phyloP scores from a whole-genome alignment of 1,140 invertebrate genomes.

The Zaprionus camerounensis region DNA sequence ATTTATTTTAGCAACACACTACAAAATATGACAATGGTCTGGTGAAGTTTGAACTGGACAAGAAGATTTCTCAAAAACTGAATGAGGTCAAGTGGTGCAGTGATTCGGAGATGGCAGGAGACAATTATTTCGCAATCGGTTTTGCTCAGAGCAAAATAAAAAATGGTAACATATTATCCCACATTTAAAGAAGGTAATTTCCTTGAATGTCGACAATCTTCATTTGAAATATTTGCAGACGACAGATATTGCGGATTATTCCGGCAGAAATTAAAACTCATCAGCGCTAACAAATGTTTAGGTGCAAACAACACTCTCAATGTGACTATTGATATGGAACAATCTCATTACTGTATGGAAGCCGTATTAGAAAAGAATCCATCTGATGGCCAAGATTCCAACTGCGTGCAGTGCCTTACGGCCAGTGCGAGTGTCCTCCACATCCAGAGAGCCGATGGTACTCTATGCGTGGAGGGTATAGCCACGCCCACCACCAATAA shows the following conservation, averaged over 20 bases:
- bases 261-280: background rate
- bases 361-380: background rate
- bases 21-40: background rate
- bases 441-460: conserved; percentile 1
- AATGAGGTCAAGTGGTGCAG: background rate
- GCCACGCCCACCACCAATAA: conserved; percentile 46
- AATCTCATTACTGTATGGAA: conserved; percentile 8
- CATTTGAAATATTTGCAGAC: background rate
- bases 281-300: background rate
- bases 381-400: rapidly evolving
- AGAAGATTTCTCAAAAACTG: background rate
- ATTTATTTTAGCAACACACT: background rate
- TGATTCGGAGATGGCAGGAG: background rate
- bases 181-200: background rate
- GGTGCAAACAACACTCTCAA: background rate
- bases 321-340: background rate
- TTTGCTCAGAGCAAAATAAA: background rate
- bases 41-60: background rate
- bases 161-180: background rate
- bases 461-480: conserved; percentile 33
- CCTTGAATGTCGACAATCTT: background rate
- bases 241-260: background rate
- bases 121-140: background rate
- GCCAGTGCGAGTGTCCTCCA: conserved; percentile 44
- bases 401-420: conserved; percentile 26